Evolutionary conservation across 2,797 vertebrate genomes (phyloP).

Genomic region (Channallabes apus): DNA sequence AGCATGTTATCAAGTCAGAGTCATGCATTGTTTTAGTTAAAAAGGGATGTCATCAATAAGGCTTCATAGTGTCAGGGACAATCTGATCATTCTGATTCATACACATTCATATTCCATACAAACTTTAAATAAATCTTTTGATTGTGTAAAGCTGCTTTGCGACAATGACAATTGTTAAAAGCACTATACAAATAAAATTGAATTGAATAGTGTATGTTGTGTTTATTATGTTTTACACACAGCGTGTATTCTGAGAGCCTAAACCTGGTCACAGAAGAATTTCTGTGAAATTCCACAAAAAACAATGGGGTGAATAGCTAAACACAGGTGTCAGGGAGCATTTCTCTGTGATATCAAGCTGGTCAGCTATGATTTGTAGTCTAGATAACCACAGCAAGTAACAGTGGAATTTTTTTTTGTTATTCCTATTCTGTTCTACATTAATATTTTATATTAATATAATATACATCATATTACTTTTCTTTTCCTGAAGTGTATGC

Average conservation of each 20-base stretch:
- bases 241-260: not conserved
- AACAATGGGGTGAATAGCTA: conserved; percentile 10
- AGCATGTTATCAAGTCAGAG: not conserved
- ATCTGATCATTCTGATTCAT: no score
- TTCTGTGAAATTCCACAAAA: no score
- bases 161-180: no score
- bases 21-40: not conserved
- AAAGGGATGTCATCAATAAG: not conserved
- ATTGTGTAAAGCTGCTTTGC: no score
- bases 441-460: no score
- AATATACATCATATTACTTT: no score
- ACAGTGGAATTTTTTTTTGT: not conserved
- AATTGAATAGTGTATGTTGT: not conserved
- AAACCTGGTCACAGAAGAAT: not conserved
- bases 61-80: not conserved
- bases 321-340: conserved; percentile 11
- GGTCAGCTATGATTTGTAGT: not conserved
- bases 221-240: conserved; percentile 11
- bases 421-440: not conserved
- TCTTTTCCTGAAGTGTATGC: no score
- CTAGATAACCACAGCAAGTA: not conserved
- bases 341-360: not conserved
- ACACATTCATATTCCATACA: no score
- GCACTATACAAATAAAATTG: no score
- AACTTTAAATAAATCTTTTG: no score